Conservation (phyloP, 2,797 vertebrate species). For the Sternotherus odoratus region DNA sequence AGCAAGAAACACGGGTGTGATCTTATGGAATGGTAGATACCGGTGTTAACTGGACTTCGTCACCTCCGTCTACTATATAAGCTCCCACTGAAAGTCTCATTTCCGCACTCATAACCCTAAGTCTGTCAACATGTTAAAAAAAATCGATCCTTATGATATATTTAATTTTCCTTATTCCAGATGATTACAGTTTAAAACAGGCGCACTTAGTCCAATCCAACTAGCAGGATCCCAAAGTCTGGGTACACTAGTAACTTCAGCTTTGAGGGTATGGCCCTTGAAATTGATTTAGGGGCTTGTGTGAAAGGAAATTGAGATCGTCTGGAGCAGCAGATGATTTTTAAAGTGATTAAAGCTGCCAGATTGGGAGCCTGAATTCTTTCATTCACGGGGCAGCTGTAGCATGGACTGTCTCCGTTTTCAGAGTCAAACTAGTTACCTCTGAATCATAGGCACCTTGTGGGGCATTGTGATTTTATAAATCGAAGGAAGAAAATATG, state of each 20-base stretch:
- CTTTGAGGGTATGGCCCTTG: not conserved
- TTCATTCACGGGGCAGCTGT: not conserved
- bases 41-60: not conserved
- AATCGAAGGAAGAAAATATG: not conserved
- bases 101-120: not conserved
- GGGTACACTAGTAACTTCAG: not conserved
- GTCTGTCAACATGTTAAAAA: not conserved
- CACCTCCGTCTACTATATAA: not conserved
- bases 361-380: not conserved
- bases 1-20: not conserved
- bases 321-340: not conserved
- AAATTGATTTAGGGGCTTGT: not conserved
- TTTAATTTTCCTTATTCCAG: not conserved
- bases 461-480: not conserved
- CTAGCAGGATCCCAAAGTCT: not conserved
- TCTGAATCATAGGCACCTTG: too few species aligned
- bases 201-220: not conserved
- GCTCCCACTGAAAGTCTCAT: not conserved
- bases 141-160: not conserved
- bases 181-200: not conserved
- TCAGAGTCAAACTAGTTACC: not conserved
- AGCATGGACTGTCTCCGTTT: not conserved
- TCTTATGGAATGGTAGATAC: not conserved
- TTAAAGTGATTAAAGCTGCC: not conserved
- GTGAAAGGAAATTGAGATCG: not conserved